phyloP scores from a whole-genome alignment of 2,797 vertebrate genomes.

The Sebastes ruberrimus region DNA sequence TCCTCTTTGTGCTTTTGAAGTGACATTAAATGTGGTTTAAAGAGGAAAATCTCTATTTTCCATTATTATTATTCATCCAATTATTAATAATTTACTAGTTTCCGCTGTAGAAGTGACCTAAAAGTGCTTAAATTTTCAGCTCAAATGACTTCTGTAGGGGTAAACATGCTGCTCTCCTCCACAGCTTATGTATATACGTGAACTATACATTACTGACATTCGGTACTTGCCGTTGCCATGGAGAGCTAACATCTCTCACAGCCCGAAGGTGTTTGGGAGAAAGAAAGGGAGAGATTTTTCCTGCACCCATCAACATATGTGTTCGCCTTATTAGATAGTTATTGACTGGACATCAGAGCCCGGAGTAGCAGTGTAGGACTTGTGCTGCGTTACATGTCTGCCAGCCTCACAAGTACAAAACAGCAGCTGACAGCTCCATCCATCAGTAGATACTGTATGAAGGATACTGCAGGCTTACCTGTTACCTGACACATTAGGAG shows the following conservation, averaged over 20 bases:
- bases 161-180: neutral
- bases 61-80: neutral
- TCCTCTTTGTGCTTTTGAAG: conserved; percentile 6
- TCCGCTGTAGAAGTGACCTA: neutral
- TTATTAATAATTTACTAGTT: neutral
- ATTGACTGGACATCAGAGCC: conserved; percentile 48
- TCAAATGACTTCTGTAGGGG: conserved; percentile 1
- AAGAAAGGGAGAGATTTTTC: neutral
- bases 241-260: conserved; percentile 40
- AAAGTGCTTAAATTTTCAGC: neutral
- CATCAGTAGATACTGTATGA: neutral
- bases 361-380: neutral
- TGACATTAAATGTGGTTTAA: neutral
- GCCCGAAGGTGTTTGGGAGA: conserved; percentile 29
- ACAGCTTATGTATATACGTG: neutral
- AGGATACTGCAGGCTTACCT: neutral
- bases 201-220: conserved; percentile 43
- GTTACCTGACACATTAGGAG: neutral
- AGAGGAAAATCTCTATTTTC: neutral
- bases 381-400: neutral
- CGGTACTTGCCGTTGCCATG: conserved; percentile 48
- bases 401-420: neutral
- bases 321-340: conserved; percentile 46
- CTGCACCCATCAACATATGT: conserved; percentile 22
- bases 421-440: conserved; percentile 17